Evolutionary conservation across 1,140 invertebrate species (phyloP), one percentile per base, ranked within the genome.

Genomic region (Aphelenchoides fujianensis): DNA sequence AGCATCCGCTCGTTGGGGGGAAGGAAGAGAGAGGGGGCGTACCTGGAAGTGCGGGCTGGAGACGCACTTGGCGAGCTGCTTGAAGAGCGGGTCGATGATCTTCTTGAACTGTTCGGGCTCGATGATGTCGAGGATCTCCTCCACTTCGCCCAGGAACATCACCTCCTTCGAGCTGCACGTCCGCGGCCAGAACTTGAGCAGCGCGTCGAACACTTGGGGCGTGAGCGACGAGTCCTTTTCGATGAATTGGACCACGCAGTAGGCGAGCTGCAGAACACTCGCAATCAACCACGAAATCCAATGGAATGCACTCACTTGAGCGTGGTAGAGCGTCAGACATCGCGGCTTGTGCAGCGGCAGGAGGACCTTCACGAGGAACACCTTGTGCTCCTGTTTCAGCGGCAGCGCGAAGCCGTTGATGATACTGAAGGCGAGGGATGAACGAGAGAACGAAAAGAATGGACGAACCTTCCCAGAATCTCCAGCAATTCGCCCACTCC

Each of bases 401-500:
- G 83, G 83, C 16, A 85, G 70, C 16, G 83, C 84, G 57, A 84
- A 84, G 27, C 83, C 83, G 61, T 84, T 84, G 59, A 84, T 84
- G 63, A 84, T 84, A 70, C 87, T 83, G 28, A 62, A 82, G 74
- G 34, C 27, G 1, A 52, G 16, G 28, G 2, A 36, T 69, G 67
- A 35, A n/a, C 1, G 28, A 71, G 53, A 75, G 23, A 27, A 35
- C 1, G 5, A 36, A 27, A 27, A 23, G 7, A n/a, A n/a, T 19
- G 23, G 70, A 37, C 59, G 57, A 23, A 80, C 78, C 78, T 87
- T 84, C 94, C 96, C 83, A 98, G 89, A 85, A 98, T 98, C 89
- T 98, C 96, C 78, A 98, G 88, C 76, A 98, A 87, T 86, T 98
- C 96, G 41, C 93, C 95, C 83, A 98, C 94, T 73, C 96, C 96